These are phyloP conservation scores for Eutrigla gurnardus DNA, from an alignment of 2,797 vertebrate genomes.

Conservation along the genomic window DNA sequence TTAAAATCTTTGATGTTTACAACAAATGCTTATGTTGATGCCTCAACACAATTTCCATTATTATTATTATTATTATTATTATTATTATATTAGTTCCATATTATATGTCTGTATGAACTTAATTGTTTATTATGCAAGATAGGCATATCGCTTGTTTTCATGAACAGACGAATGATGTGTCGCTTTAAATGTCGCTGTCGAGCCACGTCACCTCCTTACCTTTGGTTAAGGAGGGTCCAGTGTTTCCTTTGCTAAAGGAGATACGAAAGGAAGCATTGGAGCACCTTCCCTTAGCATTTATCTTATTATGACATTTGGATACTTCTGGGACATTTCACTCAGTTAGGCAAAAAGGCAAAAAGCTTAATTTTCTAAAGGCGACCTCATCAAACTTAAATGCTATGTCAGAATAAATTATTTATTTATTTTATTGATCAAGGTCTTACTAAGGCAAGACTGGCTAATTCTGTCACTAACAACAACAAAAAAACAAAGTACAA, in stretches of 20 bases:
- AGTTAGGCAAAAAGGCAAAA: no score
- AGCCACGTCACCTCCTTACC: background rate
- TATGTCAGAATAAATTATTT: background rate
- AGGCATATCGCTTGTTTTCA: no score
- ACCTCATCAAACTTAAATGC: background rate
- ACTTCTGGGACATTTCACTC: no score
- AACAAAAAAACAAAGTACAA: background rate
- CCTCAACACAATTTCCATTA: no score
- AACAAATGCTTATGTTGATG: no score
- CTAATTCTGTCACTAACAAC: background rate
- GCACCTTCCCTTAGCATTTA: background rate
- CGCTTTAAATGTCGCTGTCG: background rate
- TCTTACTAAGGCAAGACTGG: background rate
- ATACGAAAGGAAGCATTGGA: background rate
- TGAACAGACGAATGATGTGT: background rate
- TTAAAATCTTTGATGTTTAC: constrained; percentile 16
- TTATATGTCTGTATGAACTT: no score
- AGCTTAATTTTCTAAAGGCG: no score
- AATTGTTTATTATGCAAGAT: no score
- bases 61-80: no score
- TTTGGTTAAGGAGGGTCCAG: background rate
- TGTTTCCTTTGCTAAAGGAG: background rate
- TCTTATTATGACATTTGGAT: background rate
- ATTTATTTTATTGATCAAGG: constrained; percentile 8
- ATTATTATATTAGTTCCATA: no score